phyloP scores from a whole-genome alignment of 1,140 invertebrate species.

The Sarcophaga peregrina region DNA sequence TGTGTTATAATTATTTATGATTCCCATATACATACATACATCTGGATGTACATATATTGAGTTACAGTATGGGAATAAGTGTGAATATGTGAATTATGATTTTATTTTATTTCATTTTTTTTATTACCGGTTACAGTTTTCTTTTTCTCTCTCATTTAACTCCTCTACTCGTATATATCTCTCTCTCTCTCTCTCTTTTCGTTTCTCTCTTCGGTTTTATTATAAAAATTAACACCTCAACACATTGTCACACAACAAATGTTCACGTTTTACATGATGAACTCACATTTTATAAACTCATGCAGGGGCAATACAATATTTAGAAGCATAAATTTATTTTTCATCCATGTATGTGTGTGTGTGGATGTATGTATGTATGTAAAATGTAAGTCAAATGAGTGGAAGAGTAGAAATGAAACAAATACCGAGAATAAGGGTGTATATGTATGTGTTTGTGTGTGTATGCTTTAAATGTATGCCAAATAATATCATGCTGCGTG shows the following conservation, averaged over 20 bases:
- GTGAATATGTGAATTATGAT: neutral
- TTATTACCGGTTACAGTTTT: no score
- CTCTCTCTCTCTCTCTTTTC: no score
- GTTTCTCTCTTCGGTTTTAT: neutral
- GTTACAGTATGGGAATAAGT: neutral
- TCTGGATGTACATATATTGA: no score
- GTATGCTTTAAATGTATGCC: conserved; percentile 11
- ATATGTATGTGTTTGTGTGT: neutral
- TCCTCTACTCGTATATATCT: no score
- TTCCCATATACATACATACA: neutral
- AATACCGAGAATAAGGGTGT: neutral
- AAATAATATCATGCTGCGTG: conserved; percentile 26
- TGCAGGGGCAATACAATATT: neutral
- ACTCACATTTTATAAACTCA: neutral
- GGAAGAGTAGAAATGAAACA: no score
- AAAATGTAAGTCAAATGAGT: neutral
- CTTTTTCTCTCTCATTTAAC: no score
- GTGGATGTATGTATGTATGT: neutral
- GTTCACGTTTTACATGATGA: conserved; percentile 13
- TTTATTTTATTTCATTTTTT: neutral
- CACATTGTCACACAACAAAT: conserved; percentile 22
- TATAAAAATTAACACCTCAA: conserved; percentile 25
- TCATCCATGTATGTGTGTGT: neutral
- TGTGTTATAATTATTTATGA: conserved; percentile 6
- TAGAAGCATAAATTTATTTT: neutral